Evolutionary conservation across 30 jellyfish, hydroid and myxozoan genomes (phyloP).

Genomic region (Aurelia coerulea): DNA sequence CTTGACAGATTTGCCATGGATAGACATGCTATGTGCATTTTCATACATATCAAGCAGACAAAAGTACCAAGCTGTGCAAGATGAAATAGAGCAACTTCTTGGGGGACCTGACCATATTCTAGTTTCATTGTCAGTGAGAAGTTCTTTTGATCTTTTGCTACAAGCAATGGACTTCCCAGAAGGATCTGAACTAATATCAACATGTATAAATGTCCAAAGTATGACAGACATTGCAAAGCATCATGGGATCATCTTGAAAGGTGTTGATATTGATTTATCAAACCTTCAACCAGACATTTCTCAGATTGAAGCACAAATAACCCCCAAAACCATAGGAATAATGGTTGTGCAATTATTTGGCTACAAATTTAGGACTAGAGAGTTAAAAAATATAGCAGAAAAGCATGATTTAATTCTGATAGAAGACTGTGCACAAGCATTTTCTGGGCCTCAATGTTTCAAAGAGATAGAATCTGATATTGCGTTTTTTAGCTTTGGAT

Average conservation of each 20-base stretch:
- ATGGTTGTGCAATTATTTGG: constrained; percentile 73
- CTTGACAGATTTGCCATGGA: constrained; percentile 45
- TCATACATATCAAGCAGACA: constrained; percentile 7
- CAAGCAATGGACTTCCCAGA: constrained; percentile 61
- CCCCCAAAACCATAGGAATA: constrained; percentile 55
- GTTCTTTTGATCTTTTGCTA: constrained; percentile 62
- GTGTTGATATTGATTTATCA: constrained; percentile 49
- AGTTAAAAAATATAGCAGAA: constrained; percentile 32
- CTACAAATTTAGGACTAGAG: constrained; percentile 23
- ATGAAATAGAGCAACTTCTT: constrained; percentile 39
- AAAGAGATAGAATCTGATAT: constrained; percentile 34
- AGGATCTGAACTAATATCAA: constrained; percentile 58
- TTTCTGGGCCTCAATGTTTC: constrained; percentile 42
- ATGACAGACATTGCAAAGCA: constrained; percentile 65
- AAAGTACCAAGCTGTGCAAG: constrained; percentile 17
- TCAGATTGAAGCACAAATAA: constrained; percentile 28
- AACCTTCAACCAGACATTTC: constrained; percentile 39
- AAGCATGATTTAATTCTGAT: constrained; percentile 37
- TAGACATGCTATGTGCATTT: constrained; percentile 52
- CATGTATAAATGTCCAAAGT: constrained; percentile 44
- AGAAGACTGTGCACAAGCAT: constrained; percentile 83
- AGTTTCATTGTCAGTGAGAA: constrained; percentile 61
- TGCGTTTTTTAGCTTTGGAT: constrained; percentile 69
- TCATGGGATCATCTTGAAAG: constrained; percentile 60
- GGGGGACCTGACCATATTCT: constrained; percentile 61